These are phyloP conservation scores for Ditylenchus weischeri DNA, from an alignment of 2,888 invertebrate genomes.

Conservation along the genomic window DNA sequence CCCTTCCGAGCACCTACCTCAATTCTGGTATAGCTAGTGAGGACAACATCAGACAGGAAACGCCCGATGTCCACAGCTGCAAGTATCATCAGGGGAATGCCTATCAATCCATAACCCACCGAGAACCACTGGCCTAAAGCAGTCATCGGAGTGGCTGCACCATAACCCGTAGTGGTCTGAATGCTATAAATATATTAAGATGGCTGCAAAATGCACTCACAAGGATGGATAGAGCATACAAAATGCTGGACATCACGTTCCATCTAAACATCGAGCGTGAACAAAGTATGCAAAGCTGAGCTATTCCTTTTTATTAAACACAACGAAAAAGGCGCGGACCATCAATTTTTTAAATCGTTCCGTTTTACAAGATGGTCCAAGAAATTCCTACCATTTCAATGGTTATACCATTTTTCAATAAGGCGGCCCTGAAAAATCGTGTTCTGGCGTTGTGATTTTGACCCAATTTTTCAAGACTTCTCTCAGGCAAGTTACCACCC, in stretches of 20 bases:
- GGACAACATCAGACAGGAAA: slow-evolving; percentile 55
- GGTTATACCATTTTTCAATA: too few species aligned
- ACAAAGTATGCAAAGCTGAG: too few species aligned
- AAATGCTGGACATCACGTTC: slow-evolving; percentile 47
- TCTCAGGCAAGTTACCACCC: too few species aligned
- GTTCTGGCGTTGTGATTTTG: too few species aligned
- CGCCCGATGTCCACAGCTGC: slow-evolving; percentile 58
- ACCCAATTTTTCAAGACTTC: too few species aligned
- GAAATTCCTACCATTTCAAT: too few species aligned
- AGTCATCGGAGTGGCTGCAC: slow-evolving; percentile 52
- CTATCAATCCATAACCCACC: slow-evolving; percentile 52
- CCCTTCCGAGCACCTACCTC: slow-evolving; percentile 24
- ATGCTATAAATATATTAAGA: not conserved
- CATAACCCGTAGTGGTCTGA: slow-evolving; percentile 52
- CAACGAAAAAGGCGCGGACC: too few species aligned
- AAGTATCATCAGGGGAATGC: slow-evolving; percentile 56
- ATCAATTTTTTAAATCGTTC: too few species aligned
- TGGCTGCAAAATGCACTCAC: slow-evolving; percentile 28
- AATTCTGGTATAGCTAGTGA: slow-evolving; percentile 45
- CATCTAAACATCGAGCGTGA: slow-evolving; percentile 32
- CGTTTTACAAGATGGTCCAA: too few species aligned
- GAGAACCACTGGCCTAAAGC: slow-evolving; percentile 50
- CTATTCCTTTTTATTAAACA: too few species aligned
- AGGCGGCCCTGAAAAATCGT: too few species aligned
- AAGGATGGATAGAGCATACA: slow-evolving; percentile 57